Percentiles rank a stretch among this genome's conserved stretches.
phyloP scores from a whole-genome alignment of 2,888 invertebrate genomes.

The Epistrophella euchroma region DNA sequence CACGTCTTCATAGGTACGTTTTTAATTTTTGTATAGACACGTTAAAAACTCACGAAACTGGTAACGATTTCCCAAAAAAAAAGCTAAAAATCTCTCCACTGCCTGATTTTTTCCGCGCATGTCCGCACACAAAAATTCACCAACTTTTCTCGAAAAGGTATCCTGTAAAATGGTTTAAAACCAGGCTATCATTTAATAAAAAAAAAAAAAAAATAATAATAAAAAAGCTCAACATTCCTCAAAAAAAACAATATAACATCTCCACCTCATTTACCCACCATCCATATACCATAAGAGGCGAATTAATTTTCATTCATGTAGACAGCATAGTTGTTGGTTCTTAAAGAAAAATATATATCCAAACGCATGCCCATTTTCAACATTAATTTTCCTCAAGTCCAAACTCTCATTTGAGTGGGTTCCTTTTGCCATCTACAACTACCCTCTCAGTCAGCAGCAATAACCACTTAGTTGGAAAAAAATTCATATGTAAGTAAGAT shows the following conservation, averaged over 20 bases:
- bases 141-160: not conserved
- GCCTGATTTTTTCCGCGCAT: not conserved
- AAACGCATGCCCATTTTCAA: slow-evolving; percentile 59
- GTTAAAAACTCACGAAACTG: not conserved
- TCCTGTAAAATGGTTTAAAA: slow-evolving; percentile 8
- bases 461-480: slow-evolving; percentile 67
- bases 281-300: too few species aligned
- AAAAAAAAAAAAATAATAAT: not conserved
- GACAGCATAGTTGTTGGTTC: slow-evolving; percentile 50
- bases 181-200: not conserved
- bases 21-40: not conserved
- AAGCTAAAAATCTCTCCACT: not conserved
- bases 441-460: slow-evolving; percentile 59
- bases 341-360: not conserved
- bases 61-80: not conserved
- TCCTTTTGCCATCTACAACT: slow-evolving; percentile 55
- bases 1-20: too few species aligned
- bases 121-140: slow-evolving; percentile 7
- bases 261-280: too few species aligned
- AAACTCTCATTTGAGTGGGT: slow-evolving; percentile 68
- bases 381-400: slow-evolving; percentile 33
- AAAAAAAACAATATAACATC: not conserved
- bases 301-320: slow-evolving; percentile 70
- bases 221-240: slow-evolving; percentile 24
- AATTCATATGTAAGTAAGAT: slow-evolving; percentile 67